A percentile compares a stretch with the other conserved stretches of the same genome.
These are phyloP conservation scores for Amphiprion percula DNA, from an alignment of 2,113 vertebrate genomes.

Conservation along the genomic window DNA sequence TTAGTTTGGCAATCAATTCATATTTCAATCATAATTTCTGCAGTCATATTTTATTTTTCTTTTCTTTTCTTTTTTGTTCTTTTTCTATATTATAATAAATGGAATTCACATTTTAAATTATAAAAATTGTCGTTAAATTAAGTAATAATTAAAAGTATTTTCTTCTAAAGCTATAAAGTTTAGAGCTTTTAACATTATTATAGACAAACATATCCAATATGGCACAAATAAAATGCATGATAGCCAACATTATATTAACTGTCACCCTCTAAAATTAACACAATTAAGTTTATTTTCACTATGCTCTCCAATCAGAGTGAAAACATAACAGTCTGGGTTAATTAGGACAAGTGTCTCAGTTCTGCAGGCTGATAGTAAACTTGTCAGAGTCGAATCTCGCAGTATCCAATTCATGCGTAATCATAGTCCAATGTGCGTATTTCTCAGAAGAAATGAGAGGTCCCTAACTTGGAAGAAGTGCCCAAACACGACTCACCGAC, in stretches of 20 bases:
- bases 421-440: neutral
- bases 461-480: neutral
- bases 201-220: no score
- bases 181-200: neutral
- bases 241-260: no score
- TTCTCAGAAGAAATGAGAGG: neutral
- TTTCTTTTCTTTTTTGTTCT: neutral
- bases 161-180: neutral
- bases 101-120: no score
- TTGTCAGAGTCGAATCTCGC: neutral
- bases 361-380: neutral
- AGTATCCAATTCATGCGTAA: neutral
- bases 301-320: neutral
- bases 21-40: no score
- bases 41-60: neutral
- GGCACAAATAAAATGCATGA: neutral
- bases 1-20: neutral
- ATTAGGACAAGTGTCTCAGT: constrained; percentile 3
- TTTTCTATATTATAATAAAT: neutral
- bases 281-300: neutral
- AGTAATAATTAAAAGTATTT: neutral
- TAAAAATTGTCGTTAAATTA: no score
- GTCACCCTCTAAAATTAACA: neutral
- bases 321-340: neutral
- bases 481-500: constrained; percentile 80